Evolutionary conservation across 2,888 invertebrate genomes (phyloP), one percentile per base, ranked within the genome.

Genomic region (Latheticus oryzae): DNA sequence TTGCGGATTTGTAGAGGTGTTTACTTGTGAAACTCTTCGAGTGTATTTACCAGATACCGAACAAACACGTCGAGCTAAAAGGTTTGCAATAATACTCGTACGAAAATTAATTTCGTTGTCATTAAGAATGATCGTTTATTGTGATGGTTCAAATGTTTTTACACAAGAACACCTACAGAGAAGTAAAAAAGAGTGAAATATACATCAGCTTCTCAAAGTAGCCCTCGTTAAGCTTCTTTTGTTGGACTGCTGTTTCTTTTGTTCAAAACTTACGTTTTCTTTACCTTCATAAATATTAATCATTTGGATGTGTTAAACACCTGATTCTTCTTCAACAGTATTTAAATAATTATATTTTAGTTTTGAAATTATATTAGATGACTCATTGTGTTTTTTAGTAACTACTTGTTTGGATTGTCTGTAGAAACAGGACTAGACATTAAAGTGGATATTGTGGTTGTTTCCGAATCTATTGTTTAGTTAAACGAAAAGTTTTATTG

Each of bases 141-240:
- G 33, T 45, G 45, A 43, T 43, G 21, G 23, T 32, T 38, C 24
- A 26, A 38, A 9, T 38, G 17, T 21, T 48, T 33, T 28, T 35
- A 24, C 37, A 43, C 12, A 7, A 8, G 52, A 42, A 52, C 52
- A 42, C 52, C 52, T 52, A 52, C 40, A 11, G 51, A 30, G 51
- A 40, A 5, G 4, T 9, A 50, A 50, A 52, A 38, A 4, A 21
- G 12, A 38, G 15, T 52, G 37, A 52, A 42, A 42, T 32, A 42
- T 40, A 32, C 42, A 23, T 19, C 40, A 17, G 11, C 21, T 15
- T 50, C 28, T 37, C 37, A n/a, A 16, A 42, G 51, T 45, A 33
- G 58, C 45, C 47, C 58, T 58, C 47, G 57, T 58, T 58, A 58
- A 45, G 35, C 28, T 40, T 37, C 42, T 57, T n/a, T 57, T 57